Percentiles rank a stretch among this genome's conserved stretches.
These are phyloP conservation scores for Latrodectus elegans DNA, from an alignment of 2,888 invertebrate genomes.

Conservation along the genomic window DNA sequence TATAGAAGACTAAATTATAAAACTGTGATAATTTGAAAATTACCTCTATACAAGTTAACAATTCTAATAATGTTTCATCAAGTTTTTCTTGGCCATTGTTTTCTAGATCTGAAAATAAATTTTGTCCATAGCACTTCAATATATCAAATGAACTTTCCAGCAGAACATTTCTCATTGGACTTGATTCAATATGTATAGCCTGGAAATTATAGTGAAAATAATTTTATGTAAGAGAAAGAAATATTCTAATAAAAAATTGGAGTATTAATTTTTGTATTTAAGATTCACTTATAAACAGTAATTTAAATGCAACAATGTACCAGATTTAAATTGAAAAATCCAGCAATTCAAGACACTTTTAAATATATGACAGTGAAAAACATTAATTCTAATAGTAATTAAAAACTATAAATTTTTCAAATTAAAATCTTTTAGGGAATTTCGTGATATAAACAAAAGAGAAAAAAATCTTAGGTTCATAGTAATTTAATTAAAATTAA, in stretches of 20 bases:
- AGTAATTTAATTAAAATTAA: too few relatives aligned
- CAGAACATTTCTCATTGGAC: slow-evolving; percentile 16
- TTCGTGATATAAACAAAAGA: too few relatives aligned
- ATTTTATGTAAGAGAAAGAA: not conserved
- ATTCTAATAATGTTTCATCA: not conserved
- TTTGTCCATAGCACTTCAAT: slow-evolving; percentile 33
- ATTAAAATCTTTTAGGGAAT: too few relatives aligned
- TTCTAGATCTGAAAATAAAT: slow-evolving; percentile 16
- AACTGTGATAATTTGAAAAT: too few relatives aligned
- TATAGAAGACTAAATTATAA: too few relatives aligned
- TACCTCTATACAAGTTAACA: too few relatives aligned
- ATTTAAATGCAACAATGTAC: too few relatives aligned
- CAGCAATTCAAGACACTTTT: not conserved
- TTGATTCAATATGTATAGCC: slow-evolving; percentile 10
- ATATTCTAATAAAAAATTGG: not conserved
- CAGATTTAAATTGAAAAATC: not conserved
- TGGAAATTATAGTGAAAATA: not conserved
- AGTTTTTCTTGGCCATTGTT: slow-evolving; percentile 11
- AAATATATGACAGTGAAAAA: not conserved
- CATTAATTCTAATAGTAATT: too few relatives aligned
- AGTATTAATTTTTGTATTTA: too few relatives aligned
- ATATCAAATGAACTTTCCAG: slow-evolving; percentile 47
- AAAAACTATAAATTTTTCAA: too few relatives aligned
- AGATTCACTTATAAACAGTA: too few relatives aligned
- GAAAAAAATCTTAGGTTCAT: too few relatives aligned